Percentiles rank a stretch among this genome's conserved stretches.
Conservation (phyloP, 2,113 vertebrate genomes). For the Gorsachius goisagi region DNA sequence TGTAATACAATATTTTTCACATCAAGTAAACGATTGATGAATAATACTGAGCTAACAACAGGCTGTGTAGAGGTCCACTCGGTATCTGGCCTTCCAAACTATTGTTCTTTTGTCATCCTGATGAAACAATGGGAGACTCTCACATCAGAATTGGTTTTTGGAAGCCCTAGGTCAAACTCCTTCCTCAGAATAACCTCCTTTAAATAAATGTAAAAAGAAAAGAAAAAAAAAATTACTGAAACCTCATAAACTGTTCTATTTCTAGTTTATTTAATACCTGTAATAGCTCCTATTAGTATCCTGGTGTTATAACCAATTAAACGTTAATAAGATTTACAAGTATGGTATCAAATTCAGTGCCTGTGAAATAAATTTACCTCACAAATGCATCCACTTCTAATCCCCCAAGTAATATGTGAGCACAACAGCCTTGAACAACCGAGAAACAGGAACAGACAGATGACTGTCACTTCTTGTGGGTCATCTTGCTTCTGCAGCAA, state of each 20-base stretch:
- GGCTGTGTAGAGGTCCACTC: neutral
- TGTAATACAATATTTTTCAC: neutral
- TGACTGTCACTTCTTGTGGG: neutral
- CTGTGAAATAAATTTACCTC: neutral
- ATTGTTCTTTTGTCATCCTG: neutral
- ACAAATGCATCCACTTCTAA: neutral
- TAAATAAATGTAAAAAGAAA: neutral
- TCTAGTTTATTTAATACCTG: neutral
- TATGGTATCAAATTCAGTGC: neutral
- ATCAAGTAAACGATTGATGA: neutral
- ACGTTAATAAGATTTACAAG: neutral
- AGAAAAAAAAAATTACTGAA: neutral
- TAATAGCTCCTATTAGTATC: neutral
- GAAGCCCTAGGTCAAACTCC: neutral
- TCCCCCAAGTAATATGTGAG: neutral
- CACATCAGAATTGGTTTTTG: neutral
- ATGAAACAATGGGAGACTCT: neutral
- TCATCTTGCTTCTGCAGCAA: neutral
- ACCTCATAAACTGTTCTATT: neutral
- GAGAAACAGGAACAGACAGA: neutral
- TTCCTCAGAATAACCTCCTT: neutral
- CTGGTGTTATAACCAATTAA: neutral
- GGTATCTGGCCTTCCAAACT: neutral
- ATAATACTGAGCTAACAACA: neutral
- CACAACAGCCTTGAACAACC: accelerated